These are phyloP conservation scores for Argynnis bischoffii DNA, from an alignment of 2,888 invertebrate species.

Conservation along the genomic window DNA sequence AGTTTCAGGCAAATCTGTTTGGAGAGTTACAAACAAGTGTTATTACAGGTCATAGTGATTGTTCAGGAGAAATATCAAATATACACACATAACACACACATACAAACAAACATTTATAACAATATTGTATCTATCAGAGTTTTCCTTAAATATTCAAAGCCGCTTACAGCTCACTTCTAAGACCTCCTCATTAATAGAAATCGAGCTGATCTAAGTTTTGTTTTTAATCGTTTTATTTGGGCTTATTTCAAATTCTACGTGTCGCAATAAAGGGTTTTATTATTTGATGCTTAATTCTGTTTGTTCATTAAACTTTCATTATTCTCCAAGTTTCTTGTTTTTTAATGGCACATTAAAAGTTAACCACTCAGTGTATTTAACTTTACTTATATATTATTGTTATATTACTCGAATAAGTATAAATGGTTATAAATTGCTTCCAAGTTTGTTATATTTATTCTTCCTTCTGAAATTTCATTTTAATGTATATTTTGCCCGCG, in stretches of 20 bases:
- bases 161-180: conserved; percentile 17
- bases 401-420: background rate
- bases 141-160: background rate
- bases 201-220: conserved; percentile 46
- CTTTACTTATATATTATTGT: background rate
- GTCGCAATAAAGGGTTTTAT: conserved; percentile 46
- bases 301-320: conserved; percentile 44
- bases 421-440: too few relatives aligned
- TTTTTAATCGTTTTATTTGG: conserved; percentile 49
- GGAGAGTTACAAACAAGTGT: too few relatives aligned
- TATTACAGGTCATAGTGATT: too few relatives aligned
- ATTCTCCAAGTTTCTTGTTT: conserved; percentile 37
- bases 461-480: too few relatives aligned
- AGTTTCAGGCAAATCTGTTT: too few relatives aligned
- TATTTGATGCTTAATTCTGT: conserved; percentile 46
- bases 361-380: conserved; percentile 1
- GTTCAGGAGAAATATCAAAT: too few relatives aligned
- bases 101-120: too few relatives aligned
- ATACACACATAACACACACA: too few relatives aligned
- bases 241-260: conserved; percentile 46
- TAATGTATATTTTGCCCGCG: too few relatives aligned
- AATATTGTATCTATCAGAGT: too few relatives aligned
- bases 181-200: conserved; percentile 34
- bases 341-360: conserved; percentile 32
- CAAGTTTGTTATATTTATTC: too few relatives aligned